phyloP scores from a whole-genome alignment of 2,113 vertebrate genomes.

The Nerophis lumbriciformis region DNA sequence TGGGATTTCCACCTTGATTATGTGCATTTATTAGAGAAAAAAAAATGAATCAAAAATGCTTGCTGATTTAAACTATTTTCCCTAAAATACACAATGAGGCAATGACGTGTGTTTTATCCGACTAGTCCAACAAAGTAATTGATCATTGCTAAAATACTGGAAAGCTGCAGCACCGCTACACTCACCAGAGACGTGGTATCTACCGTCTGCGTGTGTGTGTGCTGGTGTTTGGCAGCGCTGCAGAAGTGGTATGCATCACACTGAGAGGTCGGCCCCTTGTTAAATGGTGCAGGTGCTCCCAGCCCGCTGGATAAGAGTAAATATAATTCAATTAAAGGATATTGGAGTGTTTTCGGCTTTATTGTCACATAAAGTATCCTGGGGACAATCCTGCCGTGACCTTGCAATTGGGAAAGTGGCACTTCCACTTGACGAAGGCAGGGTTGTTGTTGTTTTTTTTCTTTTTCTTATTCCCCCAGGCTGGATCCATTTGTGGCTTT shows the following conservation, averaged over 20 bases:
- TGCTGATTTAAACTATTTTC: no score
- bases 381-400: slow-evolving; percentile 29
- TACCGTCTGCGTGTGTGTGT: background rate
- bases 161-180: no score
- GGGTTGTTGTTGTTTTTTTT: background rate
- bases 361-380: slow-evolving; percentile 39
- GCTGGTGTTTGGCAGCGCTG: background rate
- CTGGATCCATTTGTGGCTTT: slow-evolving; percentile 21
- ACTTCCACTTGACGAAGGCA: slow-evolving; percentile 27
- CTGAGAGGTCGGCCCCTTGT: background rate
- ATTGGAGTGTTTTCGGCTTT: slow-evolving; percentile 19
- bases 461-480: slow-evolving; percentile 6
- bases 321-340: slow-evolving; percentile 31
- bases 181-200: background rate
- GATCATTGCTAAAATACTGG: no score
- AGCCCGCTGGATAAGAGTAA: slow-evolving; percentile 8
- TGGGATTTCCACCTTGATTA: no score
- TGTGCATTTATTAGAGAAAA: no score
- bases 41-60: no score
- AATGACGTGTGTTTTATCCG: no score
- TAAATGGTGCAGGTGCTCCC: background rate
- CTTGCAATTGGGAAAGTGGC: slow-evolving; percentile 31
- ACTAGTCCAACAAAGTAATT: no score
- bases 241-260: background rate
- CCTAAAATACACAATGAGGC: no score